Conservation (phyloP, 2,113 vertebrate genomes). For the Semicossyphus pulcher region DNA sequence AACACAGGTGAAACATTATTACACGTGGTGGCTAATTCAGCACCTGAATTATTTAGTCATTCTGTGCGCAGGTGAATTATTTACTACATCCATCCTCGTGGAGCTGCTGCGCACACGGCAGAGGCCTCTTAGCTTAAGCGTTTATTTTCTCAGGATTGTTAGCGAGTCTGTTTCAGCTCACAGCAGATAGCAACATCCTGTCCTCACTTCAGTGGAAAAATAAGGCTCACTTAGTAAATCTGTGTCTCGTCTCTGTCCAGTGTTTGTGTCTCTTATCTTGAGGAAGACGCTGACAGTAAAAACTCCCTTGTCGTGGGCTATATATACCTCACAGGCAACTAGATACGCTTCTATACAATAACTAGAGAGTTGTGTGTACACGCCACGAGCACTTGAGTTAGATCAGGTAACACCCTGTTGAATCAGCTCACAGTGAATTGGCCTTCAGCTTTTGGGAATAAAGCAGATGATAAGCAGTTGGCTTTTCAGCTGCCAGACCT, state of each 20-base stretch:
- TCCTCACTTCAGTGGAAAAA: constrained; percentile 55
- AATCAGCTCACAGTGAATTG: constrained; percentile 22
- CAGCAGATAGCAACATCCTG: constrained; percentile 18
- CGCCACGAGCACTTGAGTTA: constrained; percentile 13
- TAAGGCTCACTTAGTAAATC: constrained; percentile 52
- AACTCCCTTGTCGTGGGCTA: constrained; percentile 43
- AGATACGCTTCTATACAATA: constrained; percentile 41
- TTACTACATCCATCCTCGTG: constrained; percentile 53
- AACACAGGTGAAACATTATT: constrained; percentile 34
- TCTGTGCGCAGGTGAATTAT: constrained; percentile 77
- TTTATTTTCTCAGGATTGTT: constrained; percentile 42
- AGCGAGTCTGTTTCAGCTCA: constrained; percentile 31
- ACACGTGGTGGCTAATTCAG: constrained; percentile 58
- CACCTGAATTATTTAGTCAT: constrained; percentile 75
- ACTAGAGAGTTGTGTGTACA: constrained; percentile 25
- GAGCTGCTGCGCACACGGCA: constrained; percentile 23
- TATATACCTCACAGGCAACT: constrained; percentile 35
- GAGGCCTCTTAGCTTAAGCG: not conserved
- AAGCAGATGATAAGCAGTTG: constrained; percentile 43
- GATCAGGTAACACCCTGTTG: constrained; percentile 38
- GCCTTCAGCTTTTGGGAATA: constrained; percentile 31
- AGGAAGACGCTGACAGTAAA: constrained; percentile 66
- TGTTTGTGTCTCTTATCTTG: constrained; percentile 67
- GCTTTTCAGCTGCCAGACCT: constrained; percentile 44
- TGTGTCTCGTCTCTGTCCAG: constrained; percentile 45